Percentiles rank a stretch among this genome's conserved stretches.
These are phyloP conservation scores for Gnatocerus cornutus DNA, from an alignment of 2,888 invertebrate genomes.

Conservation along the genomic window DNA sequence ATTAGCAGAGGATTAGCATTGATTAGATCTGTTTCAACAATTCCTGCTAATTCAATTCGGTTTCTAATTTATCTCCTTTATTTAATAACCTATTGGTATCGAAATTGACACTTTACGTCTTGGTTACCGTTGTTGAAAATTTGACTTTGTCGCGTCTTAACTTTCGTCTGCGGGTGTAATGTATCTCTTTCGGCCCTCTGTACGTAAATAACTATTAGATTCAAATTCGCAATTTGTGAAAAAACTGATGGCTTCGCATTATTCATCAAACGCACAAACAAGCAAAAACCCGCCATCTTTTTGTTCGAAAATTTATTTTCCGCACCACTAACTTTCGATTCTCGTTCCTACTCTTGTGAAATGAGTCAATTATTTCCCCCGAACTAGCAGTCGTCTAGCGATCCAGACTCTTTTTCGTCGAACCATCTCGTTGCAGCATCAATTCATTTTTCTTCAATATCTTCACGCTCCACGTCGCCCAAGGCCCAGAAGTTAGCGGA, in stretches of 20 bases:
- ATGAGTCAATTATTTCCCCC: conserved; percentile 15
- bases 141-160: too few species aligned
- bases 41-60: too few species aligned
- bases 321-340: conserved; percentile 23
- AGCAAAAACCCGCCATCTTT: conserved; percentile 11
- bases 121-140: too few species aligned
- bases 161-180: too few species aligned
- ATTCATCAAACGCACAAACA: conserved; percentile 1
- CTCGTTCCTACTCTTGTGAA: conserved; percentile 24
- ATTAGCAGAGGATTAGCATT: too few species aligned
- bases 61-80: too few species aligned
- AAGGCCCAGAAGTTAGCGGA: conserved; percentile 35
- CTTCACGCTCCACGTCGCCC: conserved; percentile 23
- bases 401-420: not conserved
- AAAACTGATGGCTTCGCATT: not conserved
- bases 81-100: too few species aligned
- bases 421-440: not conserved
- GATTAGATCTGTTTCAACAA: too few species aligned
- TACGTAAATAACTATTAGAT: too few species aligned
- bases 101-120: too few species aligned
- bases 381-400: not conserved
- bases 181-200: too few species aligned
- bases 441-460: conserved; percentile 30
- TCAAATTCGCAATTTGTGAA: not conserved
- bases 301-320: conserved; percentile 29